These are phyloP conservation scores for Hassar affinis DNA, from an alignment of 2,113 vertebrate genomes.

Conservation along the genomic window DNA sequence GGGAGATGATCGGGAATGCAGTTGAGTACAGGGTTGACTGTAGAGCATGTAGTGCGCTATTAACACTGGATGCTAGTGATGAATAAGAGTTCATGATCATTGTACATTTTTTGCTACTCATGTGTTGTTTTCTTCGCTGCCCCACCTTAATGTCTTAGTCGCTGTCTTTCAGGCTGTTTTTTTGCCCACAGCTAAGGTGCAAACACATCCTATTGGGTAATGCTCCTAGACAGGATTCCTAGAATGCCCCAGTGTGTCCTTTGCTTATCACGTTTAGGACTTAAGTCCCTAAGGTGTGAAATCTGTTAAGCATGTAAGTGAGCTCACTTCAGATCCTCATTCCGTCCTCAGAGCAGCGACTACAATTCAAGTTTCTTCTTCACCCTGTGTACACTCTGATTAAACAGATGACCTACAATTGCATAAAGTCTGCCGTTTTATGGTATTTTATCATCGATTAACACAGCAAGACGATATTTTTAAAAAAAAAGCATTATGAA, in stretches of 20 bases:
- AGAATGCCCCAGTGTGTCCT: background rate
- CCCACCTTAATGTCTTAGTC: background rate
- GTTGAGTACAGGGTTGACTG: background rate
- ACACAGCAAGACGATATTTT: background rate
- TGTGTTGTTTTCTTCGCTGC: background rate
- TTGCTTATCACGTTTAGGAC: background rate
- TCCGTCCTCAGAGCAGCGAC: conserved; percentile 40
- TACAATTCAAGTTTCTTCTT: conserved; percentile 43
- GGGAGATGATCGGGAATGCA: background rate
- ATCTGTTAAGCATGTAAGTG: conserved; percentile 2
- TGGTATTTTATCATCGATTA: background rate
- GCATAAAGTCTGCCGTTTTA: conserved; percentile 54
- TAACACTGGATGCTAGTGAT: background rate
- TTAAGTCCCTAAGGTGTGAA: conserved; percentile 11
- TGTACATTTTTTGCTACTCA: background rate
- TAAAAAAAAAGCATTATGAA: background rate
- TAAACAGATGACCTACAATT: conserved; percentile 49
- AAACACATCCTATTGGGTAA: background rate
- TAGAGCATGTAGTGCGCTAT: background rate
- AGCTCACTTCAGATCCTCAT: background rate
- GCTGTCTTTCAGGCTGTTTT: background rate
- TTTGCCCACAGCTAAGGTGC: background rate
- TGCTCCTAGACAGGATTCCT: background rate
- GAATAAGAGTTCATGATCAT: background rate
- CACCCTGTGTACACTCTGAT: conserved; percentile 39